A percentile compares a stretch with the other conserved stretches of the same genome.
Conservation (phyloP, 1,140 invertebrate genomes). For the Cherax quadricarinatus region DNA sequence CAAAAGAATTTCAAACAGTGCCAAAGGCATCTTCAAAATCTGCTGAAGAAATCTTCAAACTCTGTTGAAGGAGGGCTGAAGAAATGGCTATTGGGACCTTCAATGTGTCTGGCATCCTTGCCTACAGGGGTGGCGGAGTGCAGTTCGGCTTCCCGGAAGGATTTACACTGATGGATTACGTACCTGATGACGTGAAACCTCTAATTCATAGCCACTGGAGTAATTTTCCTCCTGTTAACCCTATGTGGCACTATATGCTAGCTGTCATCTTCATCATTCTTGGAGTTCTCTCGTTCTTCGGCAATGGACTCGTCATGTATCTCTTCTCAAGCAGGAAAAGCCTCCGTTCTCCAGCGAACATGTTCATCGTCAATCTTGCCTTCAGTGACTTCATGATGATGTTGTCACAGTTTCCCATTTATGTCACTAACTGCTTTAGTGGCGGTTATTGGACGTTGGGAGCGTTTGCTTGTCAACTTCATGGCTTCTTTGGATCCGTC, state of each 20-base stretch:
- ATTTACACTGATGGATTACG: conserved; percentile 62
- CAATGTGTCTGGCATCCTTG: background rate
- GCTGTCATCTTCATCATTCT: conserved; percentile 77
- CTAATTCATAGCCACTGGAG: conserved; percentile 75
- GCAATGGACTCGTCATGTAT: conserved; percentile 59
- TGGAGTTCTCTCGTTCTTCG: conserved; percentile 72
- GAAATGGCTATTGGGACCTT: conserved; percentile 1
- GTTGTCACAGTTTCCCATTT: conserved; percentile 81
- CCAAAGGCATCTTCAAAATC: no score
- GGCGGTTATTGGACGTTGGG: conserved; percentile 77
- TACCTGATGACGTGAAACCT: conserved; percentile 74
- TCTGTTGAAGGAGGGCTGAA: background rate
- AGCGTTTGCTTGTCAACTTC: conserved; percentile 88
- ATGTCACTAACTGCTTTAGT: conserved; percentile 87
- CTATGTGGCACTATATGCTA: conserved; percentile 77
- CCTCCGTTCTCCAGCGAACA: conserved; percentile 82
- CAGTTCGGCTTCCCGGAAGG: conserved; percentile 33
- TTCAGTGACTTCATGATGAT: conserved; percentile 90
- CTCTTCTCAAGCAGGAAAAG: conserved; percentile 56
- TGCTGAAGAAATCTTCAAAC: background rate
- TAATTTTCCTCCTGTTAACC: conserved; percentile 75
- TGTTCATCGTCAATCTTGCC: conserved; percentile 89
- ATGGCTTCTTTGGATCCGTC: conserved; percentile 83
- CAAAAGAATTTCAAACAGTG: no score
- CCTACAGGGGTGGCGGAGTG: conserved; percentile 5